Base-by-base conservation (phyloP, 2,888 invertebrate species). In the Sinopyrophorus schimmeli region DNA sequence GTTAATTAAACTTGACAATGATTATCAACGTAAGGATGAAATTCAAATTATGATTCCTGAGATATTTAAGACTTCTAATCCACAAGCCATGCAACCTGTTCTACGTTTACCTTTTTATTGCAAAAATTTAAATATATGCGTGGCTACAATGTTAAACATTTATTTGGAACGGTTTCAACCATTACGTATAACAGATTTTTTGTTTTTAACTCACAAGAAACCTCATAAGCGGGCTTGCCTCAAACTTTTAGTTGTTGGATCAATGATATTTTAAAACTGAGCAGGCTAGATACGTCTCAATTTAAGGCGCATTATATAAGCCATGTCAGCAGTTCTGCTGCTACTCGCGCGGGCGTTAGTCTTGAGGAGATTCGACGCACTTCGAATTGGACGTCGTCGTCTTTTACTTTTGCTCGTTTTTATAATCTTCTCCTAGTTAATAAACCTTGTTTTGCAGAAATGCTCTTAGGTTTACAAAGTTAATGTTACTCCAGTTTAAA, bases 251-350 rank as follows among this genome's bases (percentile, higher is more conserved):
- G n/a, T n/a, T 39, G 59, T 1, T 63, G 58, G 63, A 51, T 60
- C 9, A 61, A 61, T 42, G 18, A 38, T 10, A 54, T 43, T 1
- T 26, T 61, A 9, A 11, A 5, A 10, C 17, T 60, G 50, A 50
- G 54, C 38, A 57, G 57, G 9, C 41, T 62, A 16, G 49, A 59
- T 37, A 59, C 55, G 3, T 9, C 11, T 1, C 17, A 39, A 2
- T 60, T 54, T 40, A 42, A 39, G 26, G 50, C 58, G 5, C 58
- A 61, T 18, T 34, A 44, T 18, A 55, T 50, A 6, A 41, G 59
- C 18, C 64, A 64, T 34, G 58, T 57, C 1, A 42, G 50, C 4
- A 61, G 60, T 3, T 60, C 61, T n/a, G 54, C 61, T 3, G 64
- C 59, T 7, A 35, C 40, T 10, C 46, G 47, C 17, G 43, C 5